Evolutionary conservation across 2,113 vertebrate genomes (phyloP).

Genomic region (Pluvianellus socialis): DNA sequence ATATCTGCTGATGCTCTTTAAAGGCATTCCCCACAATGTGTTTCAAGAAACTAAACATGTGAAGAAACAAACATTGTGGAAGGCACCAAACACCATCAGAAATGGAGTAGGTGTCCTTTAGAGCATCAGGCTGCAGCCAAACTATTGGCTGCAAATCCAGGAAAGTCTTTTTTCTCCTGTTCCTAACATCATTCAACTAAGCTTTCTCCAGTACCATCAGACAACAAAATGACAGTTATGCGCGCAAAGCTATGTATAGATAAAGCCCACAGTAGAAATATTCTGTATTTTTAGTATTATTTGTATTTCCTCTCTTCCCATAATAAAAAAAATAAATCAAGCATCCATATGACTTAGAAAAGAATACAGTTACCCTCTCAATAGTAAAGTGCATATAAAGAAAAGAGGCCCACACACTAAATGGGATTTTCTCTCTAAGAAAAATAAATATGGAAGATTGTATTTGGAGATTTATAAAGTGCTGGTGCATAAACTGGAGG

Average conservation of each 20-base stretch:
- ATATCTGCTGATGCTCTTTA: not conserved
- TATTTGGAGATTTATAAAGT: constrained; percentile 31
- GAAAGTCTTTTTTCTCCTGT: not conserved
- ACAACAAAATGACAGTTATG: not conserved
- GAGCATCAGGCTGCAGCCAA: not conserved
- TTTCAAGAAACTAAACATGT: not conserved
- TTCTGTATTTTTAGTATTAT: not conserved
- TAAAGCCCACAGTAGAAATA: not conserved
- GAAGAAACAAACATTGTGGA: not conserved
- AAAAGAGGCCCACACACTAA: not conserved
- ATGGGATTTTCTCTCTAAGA: not conserved
- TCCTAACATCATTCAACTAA: not conserved
- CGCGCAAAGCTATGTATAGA: not conserved
- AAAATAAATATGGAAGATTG: constrained; percentile 35
- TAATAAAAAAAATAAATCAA: not conserved
- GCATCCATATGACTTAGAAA: not conserved
- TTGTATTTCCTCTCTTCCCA: not conserved
- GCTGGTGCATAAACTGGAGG: not conserved
- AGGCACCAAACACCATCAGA: not conserved
- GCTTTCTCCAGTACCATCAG: not conserved
- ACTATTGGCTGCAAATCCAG: not conserved
- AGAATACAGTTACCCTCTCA: not conserved
- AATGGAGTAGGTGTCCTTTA: not conserved
- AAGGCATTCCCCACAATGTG: not conserved
- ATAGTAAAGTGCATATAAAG: not conserved